Percentiles rank a stretch among this genome's conserved stretches.
phyloP scores from a whole-genome alignment of 1,140 invertebrate species.

The Drosophila kurseongensis region DNA sequence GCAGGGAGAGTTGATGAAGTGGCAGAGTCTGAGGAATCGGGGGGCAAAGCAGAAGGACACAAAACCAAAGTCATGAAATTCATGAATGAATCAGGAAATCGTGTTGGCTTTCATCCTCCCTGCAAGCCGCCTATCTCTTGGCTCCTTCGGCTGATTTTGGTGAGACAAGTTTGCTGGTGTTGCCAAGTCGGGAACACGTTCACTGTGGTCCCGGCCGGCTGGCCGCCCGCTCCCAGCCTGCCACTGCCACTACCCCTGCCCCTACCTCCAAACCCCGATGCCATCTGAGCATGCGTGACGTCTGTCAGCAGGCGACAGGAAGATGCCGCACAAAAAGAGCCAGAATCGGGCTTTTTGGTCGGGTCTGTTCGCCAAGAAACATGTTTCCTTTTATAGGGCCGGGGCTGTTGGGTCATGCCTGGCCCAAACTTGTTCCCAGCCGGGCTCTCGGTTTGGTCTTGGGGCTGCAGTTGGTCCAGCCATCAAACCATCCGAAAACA shows the following conservation, averaged over 20 bases:
- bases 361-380: constrained; percentile 58
- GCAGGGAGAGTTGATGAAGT: not conserved
- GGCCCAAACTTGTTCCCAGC: constrained; percentile 61
- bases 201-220: constrained; percentile 41
- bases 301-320: constrained; percentile 58
- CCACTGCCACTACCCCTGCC: not conserved
- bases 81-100: constrained; percentile 79
- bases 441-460: not conserved
- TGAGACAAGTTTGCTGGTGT: constrained; percentile 40
- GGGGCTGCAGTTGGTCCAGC: constrained; percentile 42
- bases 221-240: not conserved
- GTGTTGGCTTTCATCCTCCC: constrained; percentile 55
- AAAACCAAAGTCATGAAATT: constrained; percentile 75
- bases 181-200: constrained; percentile 46
- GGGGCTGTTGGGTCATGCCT: constrained; percentile 52
- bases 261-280: constrained; percentile 4
- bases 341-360: constrained; percentile 21
- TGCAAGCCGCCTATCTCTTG: constrained; percentile 16
- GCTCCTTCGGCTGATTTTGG: constrained; percentile 14
- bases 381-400: constrained; percentile 70
- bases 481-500: constrained; percentile 56
- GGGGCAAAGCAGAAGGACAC: constrained; percentile 46
- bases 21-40: not conserved
- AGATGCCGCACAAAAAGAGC: constrained; percentile 53
- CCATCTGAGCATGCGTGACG: constrained; percentile 67